Percentiles rank a stretch among this genome's conserved stretches.
Conservation (phyloP, 2,888 invertebrate species). For the Zaprionus lineosus region DNA sequence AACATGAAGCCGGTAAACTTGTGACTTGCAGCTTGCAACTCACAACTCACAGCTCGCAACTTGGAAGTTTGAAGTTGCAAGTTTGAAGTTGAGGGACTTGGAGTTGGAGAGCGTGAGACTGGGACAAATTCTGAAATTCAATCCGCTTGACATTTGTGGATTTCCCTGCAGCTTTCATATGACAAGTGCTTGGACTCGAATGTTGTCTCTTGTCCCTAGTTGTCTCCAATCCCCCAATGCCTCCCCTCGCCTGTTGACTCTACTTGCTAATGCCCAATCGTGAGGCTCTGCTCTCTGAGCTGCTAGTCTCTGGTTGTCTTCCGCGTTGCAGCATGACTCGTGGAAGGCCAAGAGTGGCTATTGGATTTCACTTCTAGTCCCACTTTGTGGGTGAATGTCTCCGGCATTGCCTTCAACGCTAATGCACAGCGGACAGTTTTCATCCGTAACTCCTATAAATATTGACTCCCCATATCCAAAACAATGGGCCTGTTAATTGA, state of each 20-base stretch:
- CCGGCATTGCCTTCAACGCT: too few species aligned
- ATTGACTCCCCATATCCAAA: slow-evolving; percentile 33
- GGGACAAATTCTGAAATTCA: slow-evolving; percentile 44
- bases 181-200: slow-evolving; percentile 48
- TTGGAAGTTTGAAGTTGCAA: not conserved
- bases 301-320: slow-evolving; percentile 29
- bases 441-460: slow-evolving; percentile 33
- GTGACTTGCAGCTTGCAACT: not conserved
- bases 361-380: slow-evolving; percentile 35
- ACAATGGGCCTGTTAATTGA: slow-evolving; percentile 67
- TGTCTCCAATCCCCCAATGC: slow-evolving; percentile 1
- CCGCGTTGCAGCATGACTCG: slow-evolving; percentile 45
- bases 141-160: slow-evolving; percentile 45
- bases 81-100: not conserved
- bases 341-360: slow-evolving; percentile 10
- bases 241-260: not conserved
- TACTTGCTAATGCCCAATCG: too few species aligned
- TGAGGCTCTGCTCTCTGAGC: not conserved
- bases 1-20: not conserved
- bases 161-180: slow-evolving; percentile 25
- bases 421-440: slow-evolving; percentile 42
- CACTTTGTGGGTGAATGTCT: slow-evolving; percentile 46
- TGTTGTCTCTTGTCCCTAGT: slow-evolving; percentile 19
- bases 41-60: too few species aligned
- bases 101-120: slow-evolving; percentile 3